Percentiles rank a stretch among this genome's conserved stretches.
phyloP scores from a whole-genome alignment of 2,113 vertebrate species.

The Miniopterus natalensis region DNA sequence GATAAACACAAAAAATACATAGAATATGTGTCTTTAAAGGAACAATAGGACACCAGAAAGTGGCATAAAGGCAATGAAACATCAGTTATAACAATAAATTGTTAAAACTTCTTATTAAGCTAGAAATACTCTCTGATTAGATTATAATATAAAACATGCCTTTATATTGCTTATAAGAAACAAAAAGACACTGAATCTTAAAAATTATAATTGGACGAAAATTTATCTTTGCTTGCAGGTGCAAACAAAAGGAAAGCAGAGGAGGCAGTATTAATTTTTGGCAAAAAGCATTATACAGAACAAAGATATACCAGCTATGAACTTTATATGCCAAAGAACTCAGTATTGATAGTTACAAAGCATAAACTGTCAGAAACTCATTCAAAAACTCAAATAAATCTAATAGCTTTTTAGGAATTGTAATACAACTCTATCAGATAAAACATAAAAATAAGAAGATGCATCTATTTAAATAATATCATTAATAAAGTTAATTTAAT shows the following conservation, averaged over 20 bases:
- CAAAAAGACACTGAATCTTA: constrained; percentile 45
- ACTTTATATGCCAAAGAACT: not conserved
- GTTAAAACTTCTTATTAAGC: constrained; percentile 50
- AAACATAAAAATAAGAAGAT: constrained; percentile 29
- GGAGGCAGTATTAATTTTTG: not conserved
- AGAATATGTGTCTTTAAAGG: constrained; percentile 32
- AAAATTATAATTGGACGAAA: constrained; percentile 8
- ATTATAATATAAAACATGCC: constrained; percentile 19
- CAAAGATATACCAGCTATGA: constrained; percentile 22
- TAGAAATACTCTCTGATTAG: constrained; percentile 22
- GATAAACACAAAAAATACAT: not conserved
- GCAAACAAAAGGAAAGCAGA: constrained; percentile 40
- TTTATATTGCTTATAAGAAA: not conserved
- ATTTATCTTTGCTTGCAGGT: not conserved
- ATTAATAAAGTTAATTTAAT: constrained; percentile 43
- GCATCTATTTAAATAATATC: constrained; percentile 47
- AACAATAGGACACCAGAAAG: not conserved
- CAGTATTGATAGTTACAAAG: constrained; percentile 41
- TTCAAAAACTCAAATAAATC: constrained; percentile 21
- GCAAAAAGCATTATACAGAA: not conserved
- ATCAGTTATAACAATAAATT: constrained; percentile 27
- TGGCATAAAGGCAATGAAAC: constrained; percentile 19
- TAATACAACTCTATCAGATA: not conserved
- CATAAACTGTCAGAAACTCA: constrained; percentile 26
- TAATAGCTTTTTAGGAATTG: constrained; percentile 26